These are phyloP conservation scores for Sinonovacula constricta DNA, from an alignment of 1,140 invertebrate species.

Conservation along the genomic window DNA sequence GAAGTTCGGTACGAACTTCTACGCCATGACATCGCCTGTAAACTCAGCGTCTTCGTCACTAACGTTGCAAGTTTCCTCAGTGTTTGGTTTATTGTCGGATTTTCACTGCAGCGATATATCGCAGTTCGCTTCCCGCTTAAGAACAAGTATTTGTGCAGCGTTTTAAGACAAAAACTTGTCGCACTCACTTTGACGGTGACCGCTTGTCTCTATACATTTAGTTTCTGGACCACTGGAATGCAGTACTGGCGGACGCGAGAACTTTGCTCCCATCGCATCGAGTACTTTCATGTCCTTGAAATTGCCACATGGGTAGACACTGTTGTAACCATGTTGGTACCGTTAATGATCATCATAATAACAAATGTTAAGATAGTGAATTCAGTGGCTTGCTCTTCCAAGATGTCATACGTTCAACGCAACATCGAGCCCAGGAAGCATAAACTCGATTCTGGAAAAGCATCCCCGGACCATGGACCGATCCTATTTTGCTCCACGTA, in stretches of 20 bases:
- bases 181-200: slow-evolving; percentile 40
- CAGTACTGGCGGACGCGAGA: background rate
- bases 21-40: slow-evolving; percentile 48
- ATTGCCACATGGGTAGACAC: slow-evolving; percentile 81
- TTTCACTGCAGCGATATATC: slow-evolving; percentile 74
- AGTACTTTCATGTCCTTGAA: slow-evolving; percentile 74
- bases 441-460: too few species aligned
- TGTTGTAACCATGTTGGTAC: slow-evolving; percentile 80
- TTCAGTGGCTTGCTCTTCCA: background rate
- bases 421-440: too few species aligned
- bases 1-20: slow-evolving; percentile 1
- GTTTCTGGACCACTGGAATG: slow-evolving; percentile 46
- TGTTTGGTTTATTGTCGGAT: slow-evolving; percentile 73
- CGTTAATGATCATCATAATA: slow-evolving; percentile 80
- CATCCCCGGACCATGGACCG: too few species aligned
- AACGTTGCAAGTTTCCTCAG: slow-evolving; percentile 67
- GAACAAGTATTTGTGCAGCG: slow-evolving; percentile 61
- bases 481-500: too few species aligned
- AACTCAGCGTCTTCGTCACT: slow-evolving; percentile 62
- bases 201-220: slow-evolving; percentile 53
- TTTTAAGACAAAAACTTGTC: slow-evolving; percentile 46
- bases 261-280: slow-evolving; percentile 15
- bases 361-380: slow-evolving; percentile 78
- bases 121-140: slow-evolving; percentile 70
- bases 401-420: background rate